These are phyloP conservation scores for Chrosomus eos DNA, from an alignment of 2,797 vertebrate species.

Conservation along the genomic window DNA sequence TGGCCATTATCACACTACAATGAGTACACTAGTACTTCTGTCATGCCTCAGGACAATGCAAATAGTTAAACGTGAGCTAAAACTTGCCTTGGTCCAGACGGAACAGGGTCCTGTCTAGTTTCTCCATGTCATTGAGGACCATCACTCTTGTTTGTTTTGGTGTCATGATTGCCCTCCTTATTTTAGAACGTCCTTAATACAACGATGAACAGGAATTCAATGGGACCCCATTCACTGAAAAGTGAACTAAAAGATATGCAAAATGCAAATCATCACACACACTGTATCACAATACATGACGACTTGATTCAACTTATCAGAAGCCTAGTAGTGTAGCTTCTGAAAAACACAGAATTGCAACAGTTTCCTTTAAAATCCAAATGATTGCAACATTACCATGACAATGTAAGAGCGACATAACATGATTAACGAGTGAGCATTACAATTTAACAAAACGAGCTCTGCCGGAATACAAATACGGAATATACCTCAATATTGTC, in stretches of 20 bases:
- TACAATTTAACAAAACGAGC: neutral
- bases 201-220: constrained; percentile 48
- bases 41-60: neutral
- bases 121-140: constrained; percentile 90
- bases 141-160: constrained; percentile 89
- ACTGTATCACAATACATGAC: neutral
- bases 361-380: neutral
- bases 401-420: neutral
- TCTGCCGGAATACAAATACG: neutral
- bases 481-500: neutral
- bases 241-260: neutral
- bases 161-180: constrained; percentile 78
- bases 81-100: constrained; percentile 91
- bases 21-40: neutral
- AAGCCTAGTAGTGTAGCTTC: neutral
- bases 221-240: constrained; percentile 18
- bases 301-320: neutral
- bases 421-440: neutral
- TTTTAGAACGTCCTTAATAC: constrained; percentile 60
- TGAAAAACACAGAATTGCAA: neutral
- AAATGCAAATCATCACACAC: neutral
- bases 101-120: constrained; percentile 90
- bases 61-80: neutral
- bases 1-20: neutral
- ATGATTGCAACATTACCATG: constrained; percentile 10